A percentile compares a stretch with the other conserved stretches of the same genome.
These are phyloP conservation scores for Cheilosia vulpina DNA, from an alignment of 2,888 invertebrate genomes.

Conservation along the genomic window DNA sequence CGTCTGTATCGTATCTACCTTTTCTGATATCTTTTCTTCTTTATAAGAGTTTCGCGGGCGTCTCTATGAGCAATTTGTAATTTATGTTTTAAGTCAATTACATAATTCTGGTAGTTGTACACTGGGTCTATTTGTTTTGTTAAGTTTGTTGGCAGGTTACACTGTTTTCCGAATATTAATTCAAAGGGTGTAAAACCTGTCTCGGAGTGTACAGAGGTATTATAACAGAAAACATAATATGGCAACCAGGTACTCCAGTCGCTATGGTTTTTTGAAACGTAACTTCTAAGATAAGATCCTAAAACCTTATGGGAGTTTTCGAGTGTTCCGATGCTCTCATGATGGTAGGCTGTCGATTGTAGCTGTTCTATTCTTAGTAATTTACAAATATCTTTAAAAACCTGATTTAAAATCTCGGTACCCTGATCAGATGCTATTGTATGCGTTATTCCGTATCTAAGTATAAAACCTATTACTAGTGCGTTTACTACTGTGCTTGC, in stretches of 20 bases:
- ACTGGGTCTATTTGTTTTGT: not conserved
- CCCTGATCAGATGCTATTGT: not conserved
- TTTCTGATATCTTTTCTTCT: not conserved
- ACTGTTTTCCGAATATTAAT: slow-evolving; percentile 6
- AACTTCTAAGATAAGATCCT: not conserved
- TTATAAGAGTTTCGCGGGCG: no score
- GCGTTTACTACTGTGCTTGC: not conserved
- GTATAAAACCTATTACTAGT: not conserved
- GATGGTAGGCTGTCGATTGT: not conserved
- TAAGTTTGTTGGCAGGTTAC: not conserved
- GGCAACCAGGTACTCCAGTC: not conserved
- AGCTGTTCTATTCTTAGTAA: not conserved
- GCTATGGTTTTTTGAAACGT: slow-evolving; percentile 13
- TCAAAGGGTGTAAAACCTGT: slow-evolving; percentile 5
- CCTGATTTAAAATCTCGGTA: not conserved
- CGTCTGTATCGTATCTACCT: not conserved
- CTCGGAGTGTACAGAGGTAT: slow-evolving; percentile 8
- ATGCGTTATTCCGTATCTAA: not conserved
- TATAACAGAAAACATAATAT: slow-evolving; percentile 6
- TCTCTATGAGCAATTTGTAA: no score
- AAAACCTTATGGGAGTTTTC: slow-evolving; percentile 22
- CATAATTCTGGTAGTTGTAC: not conserved
- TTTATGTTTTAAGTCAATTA: no score
- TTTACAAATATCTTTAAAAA: not conserved
- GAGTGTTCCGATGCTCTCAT: slow-evolving; percentile 28